Evolutionary conservation across 2,888 invertebrate species (phyloP), one percentile per base, ranked within the genome.

Genomic region (Acrobasis consociella): DNA sequence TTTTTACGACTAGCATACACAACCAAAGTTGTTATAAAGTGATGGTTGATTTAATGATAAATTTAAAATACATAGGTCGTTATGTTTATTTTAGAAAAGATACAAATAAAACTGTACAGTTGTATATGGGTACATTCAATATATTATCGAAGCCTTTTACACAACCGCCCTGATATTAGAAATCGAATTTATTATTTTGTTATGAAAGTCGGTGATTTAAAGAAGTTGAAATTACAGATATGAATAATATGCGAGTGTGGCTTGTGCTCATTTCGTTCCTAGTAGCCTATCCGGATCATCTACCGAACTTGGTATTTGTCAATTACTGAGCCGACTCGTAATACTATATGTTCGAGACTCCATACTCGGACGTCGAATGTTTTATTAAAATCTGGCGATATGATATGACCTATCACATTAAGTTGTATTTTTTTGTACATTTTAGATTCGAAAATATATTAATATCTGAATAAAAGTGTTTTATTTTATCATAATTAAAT

Each of bases 391-490:
- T 84, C 91, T 86, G 89, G 83, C 85, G 86, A 90, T 89, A 87
- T n/a, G n/a, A n/a, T 86, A 93, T 93, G 93, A 60, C 53, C 62
- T 94, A 94, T 94, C 94, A 93, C 91, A 92, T 93, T 94, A 94
- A 94, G 91, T 94, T 94, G 94, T 94, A 94, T 94, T 94, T 94
- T 76, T 94, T 94, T 94, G 94, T 94, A 94, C 94, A 94, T 94
- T 94, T 94, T 94, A 94, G 94, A 94, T 94, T 94, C 94, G 93
- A 94, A 94, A 94, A 94, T 94, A 94, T 94, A 94, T 94, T 93
- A 93, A 93, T 93, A 93, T 93, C 91, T 93, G 91, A 92, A 93
- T 87, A 78, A 81, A 74, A 67, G 75, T 80, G 74, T 83, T 87
- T 86, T 87, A 67, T 79, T 82, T 80, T 71, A 5, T 16, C 10